Percentiles rank a stretch among this genome's conserved stretches.
Conservation (phyloP, 2,888 invertebrate species). For the Cyclophora punctaria region DNA sequence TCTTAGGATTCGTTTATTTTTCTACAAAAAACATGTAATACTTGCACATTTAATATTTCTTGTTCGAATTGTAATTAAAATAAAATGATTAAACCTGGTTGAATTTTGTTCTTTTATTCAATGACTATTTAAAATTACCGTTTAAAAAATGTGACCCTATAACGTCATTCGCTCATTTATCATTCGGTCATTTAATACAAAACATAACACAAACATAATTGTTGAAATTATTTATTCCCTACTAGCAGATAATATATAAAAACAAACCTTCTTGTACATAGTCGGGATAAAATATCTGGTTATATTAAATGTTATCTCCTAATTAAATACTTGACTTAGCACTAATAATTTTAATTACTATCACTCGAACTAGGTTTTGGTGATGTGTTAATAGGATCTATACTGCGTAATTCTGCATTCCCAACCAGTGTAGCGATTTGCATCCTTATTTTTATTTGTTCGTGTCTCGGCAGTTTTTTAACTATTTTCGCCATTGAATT, state of each 20-base stretch:
- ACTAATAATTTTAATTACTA: neutral
- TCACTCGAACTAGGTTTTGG: neutral
- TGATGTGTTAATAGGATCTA: neutral
- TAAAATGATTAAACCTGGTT: constrained; percentile 54
- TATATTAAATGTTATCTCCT: no score
- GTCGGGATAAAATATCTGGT: no score
- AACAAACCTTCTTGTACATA: no score
- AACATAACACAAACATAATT: no score
- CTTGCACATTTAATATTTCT: constrained; percentile 60
- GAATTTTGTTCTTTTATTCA: constrained; percentile 26
- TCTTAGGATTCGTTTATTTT: constrained; percentile 66
- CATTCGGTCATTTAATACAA: no score
- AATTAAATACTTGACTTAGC: no score
- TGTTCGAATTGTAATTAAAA: constrained; percentile 60
- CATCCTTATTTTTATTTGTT: constrained; percentile 25
- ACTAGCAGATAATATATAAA: no score
- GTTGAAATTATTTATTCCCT: no score
- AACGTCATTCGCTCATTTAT: no score
- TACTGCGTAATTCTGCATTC: constrained; percentile 20
- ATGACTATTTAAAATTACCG: neutral
- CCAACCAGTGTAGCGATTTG: constrained; percentile 24
- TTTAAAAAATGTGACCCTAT: no score
- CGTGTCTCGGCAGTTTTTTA: constrained; percentile 27
- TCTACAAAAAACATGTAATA: constrained; percentile 55
- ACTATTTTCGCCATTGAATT: constrained; percentile 32